These are phyloP conservation scores for Dascillus cervinus DNA, from an alignment of 2,888 invertebrate genomes.

Conservation along the genomic window DNA sequence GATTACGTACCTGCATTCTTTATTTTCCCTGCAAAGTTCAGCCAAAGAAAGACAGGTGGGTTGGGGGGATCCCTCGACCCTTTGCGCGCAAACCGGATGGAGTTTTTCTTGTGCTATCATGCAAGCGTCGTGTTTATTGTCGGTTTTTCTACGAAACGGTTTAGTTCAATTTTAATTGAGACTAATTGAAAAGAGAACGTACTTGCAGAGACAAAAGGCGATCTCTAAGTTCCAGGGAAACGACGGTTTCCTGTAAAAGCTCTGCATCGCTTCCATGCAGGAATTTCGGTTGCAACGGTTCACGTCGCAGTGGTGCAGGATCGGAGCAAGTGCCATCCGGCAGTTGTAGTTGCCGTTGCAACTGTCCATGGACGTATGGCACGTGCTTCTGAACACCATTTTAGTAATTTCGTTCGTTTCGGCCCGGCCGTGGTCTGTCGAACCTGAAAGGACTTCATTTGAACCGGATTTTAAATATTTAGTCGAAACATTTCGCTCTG, in stretches of 20 bases:
- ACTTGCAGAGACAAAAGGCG: constrained; percentile 92
- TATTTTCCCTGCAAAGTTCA: constrained; percentile 72
- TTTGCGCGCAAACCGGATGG: constrained; percentile 83
- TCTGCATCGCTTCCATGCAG: constrained; percentile 80
- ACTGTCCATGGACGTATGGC: constrained; percentile 75
- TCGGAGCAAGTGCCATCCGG: constrained; percentile 70
- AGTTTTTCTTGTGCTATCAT: constrained; percentile 83
- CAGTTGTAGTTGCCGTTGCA: constrained; percentile 79
- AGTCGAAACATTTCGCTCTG: too few species aligned
- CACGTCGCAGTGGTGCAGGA: constrained; percentile 73
- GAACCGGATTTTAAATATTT: too few species aligned
- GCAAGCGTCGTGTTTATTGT: constrained; percentile 79
- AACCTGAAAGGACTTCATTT: constrained; percentile 37
- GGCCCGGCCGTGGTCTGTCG: constrained; percentile 26
- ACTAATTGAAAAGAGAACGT: constrained; percentile 36
- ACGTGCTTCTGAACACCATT: constrained; percentile 71
- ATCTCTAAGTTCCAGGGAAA: constrained; percentile 81
- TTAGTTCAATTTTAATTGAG: neutral
- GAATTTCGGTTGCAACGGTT: constrained; percentile 73
- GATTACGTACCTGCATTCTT: constrained; percentile 68
- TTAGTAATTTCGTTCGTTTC: constrained; percentile 33
- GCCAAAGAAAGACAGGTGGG: constrained; percentile 85
- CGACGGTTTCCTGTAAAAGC: constrained; percentile 74
- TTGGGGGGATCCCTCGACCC: constrained; percentile 54
- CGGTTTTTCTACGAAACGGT: constrained; percentile 61